Conservation (phyloP, 1,140 invertebrate species). For the Panagrolaimus sp. region DNA sequence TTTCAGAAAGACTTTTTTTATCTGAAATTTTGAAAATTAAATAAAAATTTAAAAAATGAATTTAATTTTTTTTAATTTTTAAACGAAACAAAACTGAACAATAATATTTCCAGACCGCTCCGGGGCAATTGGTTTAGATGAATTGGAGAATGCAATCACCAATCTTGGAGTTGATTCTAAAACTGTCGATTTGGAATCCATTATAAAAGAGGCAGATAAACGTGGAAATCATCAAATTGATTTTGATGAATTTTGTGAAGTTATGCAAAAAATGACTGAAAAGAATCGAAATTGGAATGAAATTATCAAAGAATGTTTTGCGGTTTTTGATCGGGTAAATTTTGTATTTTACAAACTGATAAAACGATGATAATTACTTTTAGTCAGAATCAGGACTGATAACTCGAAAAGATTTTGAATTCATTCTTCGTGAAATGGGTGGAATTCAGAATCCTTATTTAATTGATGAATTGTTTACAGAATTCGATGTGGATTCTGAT, state of each 20-base stretch:
- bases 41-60: no score
- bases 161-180: conserved; percentile 53
- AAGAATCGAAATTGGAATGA: conserved; percentile 58
- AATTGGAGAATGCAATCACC: conserved; percentile 55
- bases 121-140: conserved; percentile 56
- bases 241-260: conserved; percentile 55
- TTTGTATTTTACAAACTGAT: neutral
- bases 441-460: conserved; percentile 51
- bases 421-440: conserved; percentile 54
- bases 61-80: no score
- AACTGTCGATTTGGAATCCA: conserved; percentile 45
- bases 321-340: conserved; percentile 55
- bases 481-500: conserved; percentile 63
- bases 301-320: conserved; percentile 54
- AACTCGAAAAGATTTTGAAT: conserved; percentile 54
- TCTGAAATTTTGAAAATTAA: no score
- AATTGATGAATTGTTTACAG: conserved; percentile 60
- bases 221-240: conserved; percentile 58
- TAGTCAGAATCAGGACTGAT: conserved; percentile 54
- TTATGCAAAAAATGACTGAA: conserved; percentile 56
- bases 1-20: no score
- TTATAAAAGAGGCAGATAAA: conserved; percentile 53
- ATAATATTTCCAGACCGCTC: conserved; percentile 39
- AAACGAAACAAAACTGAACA: no score
- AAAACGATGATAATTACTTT: conserved; percentile 26